phyloP scores from a whole-genome alignment of 2,113 vertebrate genomes.

The Rousettus leschenaultii region DNA sequence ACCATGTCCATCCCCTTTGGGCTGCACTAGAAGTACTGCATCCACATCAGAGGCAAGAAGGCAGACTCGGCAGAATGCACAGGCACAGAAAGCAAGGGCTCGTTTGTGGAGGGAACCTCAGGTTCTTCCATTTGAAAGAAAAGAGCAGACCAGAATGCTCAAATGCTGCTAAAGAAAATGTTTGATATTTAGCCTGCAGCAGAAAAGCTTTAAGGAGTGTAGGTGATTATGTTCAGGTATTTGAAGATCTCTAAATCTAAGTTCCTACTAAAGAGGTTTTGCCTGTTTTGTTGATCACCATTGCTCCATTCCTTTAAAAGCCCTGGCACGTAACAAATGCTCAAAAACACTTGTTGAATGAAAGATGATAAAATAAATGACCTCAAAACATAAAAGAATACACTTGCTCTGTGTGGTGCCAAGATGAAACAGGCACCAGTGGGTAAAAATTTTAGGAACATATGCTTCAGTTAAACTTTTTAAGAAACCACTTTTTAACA shows the following conservation, averaged over 20 bases:
- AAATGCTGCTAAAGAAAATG: background rate
- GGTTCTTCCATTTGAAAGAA: conserved; percentile 17
- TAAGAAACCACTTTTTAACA: conserved; percentile 34
- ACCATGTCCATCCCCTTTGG: background rate
- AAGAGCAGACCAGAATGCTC: background rate
- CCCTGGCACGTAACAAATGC: background rate
- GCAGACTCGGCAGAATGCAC: rapidly evolving
- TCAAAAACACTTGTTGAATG: background rate
- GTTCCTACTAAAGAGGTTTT: background rate
- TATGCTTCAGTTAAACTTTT: conserved; percentile 44
- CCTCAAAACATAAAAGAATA: background rate
- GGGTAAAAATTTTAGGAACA: conserved; percentile 29
- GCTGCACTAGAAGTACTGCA: background rate
- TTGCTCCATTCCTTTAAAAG: background rate
- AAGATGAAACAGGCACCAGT: background rate
- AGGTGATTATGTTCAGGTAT: background rate
- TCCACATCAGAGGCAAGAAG: background rate
- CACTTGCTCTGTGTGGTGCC: background rate
- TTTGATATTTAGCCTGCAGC: background rate
- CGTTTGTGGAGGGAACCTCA: background rate
- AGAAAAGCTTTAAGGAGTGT: background rate
- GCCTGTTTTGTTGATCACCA: background rate
- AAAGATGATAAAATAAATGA: background rate
- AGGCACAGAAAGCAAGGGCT: background rate
- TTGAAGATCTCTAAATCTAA: background rate